Evolutionary conservation across 2,888 invertebrate genomes (phyloP), one percentile per base, ranked within the genome.

Genomic region (Hirtodrosophila cameraria): DNA sequence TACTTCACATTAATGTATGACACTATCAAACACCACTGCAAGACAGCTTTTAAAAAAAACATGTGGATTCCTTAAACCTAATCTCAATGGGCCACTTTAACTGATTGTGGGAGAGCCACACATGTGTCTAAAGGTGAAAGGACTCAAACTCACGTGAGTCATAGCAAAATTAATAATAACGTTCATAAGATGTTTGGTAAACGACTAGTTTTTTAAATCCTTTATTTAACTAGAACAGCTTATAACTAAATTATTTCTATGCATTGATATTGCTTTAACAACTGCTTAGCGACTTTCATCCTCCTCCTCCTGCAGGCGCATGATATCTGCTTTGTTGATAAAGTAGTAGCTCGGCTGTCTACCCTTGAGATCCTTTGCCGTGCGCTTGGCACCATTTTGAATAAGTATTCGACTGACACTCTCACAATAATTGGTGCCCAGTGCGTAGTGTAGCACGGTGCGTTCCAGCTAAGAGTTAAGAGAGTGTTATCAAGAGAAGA

Each of bases 341-440:
- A 96, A 97, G 91, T 97, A 97, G 91, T 97, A 97, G 28, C 96
- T 95, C 1, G 97, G 96, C 86, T 97, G 96, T 36, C 97, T 93
- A 54, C 96, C 97, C 91, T 96, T 96, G 87, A 97, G 92, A 91
- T 97, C 97, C 89, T 97, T 97, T 2, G 94, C 92, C 0, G 96
- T 94, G 60, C 97, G 92, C 88, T 95, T 95, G 31, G 97, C 96
- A 25, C 97, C 97, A 7, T 95, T 94, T 83, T 95, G 93, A 48
- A 97, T 96, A 20, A 97, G 92, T 46, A 97, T 93, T 67, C 94
- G 93, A 86, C 96, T 97, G 36, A 97, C 91, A 7, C 94, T 93
- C 90, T 97, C 97, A 55, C 97, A 95, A 74, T 95, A 94, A 55
- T 95, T 95, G 2, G 97, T 94, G 5, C 96, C 97, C 97, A 97